These are phyloP conservation scores for Magallana ariakensis DNA, from an alignment of 1,140 invertebrate genomes.

Conservation along the genomic window DNA sequence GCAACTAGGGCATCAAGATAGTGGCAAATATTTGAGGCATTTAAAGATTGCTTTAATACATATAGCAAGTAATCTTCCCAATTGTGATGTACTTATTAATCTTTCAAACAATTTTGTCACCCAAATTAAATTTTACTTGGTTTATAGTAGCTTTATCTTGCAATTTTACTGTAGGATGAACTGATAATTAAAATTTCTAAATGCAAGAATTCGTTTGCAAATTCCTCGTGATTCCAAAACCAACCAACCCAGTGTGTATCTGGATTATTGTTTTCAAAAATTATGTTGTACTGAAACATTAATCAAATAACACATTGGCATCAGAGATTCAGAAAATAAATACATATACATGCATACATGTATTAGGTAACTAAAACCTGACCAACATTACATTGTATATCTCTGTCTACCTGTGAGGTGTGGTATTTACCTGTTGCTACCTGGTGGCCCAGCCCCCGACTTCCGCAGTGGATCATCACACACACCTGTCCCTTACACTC, in stretches of 20 bases:
- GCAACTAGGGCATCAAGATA: constrained; percentile 93
- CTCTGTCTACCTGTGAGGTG: neutral
- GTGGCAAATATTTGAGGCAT: constrained; percentile 21
- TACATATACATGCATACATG: too few species aligned
- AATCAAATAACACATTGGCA: too few species aligned
- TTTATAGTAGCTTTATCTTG: too few species aligned
- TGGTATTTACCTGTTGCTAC: constrained; percentile 90
- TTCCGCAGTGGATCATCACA: constrained; percentile 99
- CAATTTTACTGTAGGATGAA: neutral
- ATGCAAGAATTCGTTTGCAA: too few species aligned
- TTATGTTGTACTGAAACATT: too few species aligned
- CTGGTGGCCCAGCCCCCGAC: constrained; percentile 99
- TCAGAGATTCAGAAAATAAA: too few species aligned
- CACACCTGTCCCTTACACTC: constrained; percentile 97
- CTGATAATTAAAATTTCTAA: too few species aligned
- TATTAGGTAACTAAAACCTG: too few species aligned
- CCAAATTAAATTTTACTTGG: neutral
- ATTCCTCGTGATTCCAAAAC: too few species aligned
- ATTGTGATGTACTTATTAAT: neutral
- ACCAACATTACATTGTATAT: too few species aligned
- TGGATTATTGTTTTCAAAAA: neutral
- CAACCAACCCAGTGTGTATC: neutral
- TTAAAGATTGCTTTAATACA: neutral
- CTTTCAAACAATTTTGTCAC: neutral
- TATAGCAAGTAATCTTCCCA: too few species aligned